Conservation (phyloP, 2,797 vertebrate genomes). For the Amazonetta brasiliensis region DNA sequence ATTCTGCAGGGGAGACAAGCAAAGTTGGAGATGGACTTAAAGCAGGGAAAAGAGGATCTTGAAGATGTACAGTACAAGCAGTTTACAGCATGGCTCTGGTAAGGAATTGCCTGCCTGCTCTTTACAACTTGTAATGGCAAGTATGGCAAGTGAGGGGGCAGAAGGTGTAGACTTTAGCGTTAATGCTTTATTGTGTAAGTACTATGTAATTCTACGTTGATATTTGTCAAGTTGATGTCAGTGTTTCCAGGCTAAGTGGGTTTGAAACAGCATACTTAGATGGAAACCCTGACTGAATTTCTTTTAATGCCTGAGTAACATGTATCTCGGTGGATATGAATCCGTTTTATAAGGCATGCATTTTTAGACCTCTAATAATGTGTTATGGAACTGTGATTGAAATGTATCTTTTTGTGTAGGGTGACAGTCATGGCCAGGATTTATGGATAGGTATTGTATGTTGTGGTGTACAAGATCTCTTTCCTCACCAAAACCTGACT, state of each 20-base stretch:
- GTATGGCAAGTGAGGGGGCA: not conserved
- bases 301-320: not conserved
- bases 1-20: constrained; percentile 88
- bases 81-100: constrained; percentile 95
- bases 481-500: not conserved
- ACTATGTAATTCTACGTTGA: not conserved
- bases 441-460: not conserved
- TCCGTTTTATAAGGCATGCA: not conserved
- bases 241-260: not conserved
- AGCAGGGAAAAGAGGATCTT: constrained; percentile 86
- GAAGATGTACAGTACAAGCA: constrained; percentile 90
- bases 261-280: not conserved
- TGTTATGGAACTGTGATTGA: not conserved
- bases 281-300: not conserved
- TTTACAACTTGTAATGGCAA: not conserved
- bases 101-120: constrained; percentile 52
- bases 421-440: not conserved
- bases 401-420: not conserved
- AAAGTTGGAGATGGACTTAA: constrained; percentile 92
- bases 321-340: not conserved
- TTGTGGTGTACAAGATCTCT: not conserved
- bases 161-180: not conserved
- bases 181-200: not conserved
- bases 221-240: not conserved
- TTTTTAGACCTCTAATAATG: not conserved